Conservation (phyloP, 2,113 vertebrate genomes). For the Cephalopholis sonnerati region DNA sequence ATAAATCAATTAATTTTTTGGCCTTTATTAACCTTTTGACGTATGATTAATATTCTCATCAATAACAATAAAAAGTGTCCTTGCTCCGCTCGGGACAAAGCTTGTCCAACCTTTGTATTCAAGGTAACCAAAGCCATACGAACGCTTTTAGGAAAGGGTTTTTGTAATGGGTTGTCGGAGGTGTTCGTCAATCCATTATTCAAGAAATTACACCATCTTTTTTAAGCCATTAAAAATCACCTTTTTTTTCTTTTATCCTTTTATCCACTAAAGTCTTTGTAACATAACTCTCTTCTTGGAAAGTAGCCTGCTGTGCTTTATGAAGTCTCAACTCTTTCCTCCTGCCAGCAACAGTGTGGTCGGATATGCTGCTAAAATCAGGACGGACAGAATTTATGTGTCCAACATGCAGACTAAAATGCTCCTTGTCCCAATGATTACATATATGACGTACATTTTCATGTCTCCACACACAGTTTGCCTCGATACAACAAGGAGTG, state of each 20-base stretch:
- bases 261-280: background rate
- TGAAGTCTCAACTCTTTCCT: slow-evolving; percentile 1
- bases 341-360: background rate
- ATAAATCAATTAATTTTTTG: slow-evolving; percentile 81
- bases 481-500: background rate
- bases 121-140: slow-evolving; percentile 40
- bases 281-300: background rate
- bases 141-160: slow-evolving; percentile 26
- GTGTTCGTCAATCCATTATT: slow-evolving; percentile 40
- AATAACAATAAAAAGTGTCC: slow-evolving; percentile 74
- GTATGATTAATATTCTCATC: slow-evolving; percentile 82
- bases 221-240: background rate
- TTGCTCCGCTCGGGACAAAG: slow-evolving; percentile 59
- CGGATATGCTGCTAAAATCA: slow-evolving; percentile 16
- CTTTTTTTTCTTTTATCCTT: background rate
- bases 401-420: background rate
- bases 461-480: slow-evolving; percentile 11
- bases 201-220: slow-evolving; percentile 17
- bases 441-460: background rate
- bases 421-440: slow-evolving; percentile 17
- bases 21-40: slow-evolving; percentile 78
- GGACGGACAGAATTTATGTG: slow-evolving; percentile 7
- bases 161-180: slow-evolving; percentile 16
- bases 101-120: slow-evolving; percentile 38
- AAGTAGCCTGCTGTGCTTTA: background rate